Conservation (phyloP, 2,888 invertebrate genomes). For the Elegia similella region DNA sequence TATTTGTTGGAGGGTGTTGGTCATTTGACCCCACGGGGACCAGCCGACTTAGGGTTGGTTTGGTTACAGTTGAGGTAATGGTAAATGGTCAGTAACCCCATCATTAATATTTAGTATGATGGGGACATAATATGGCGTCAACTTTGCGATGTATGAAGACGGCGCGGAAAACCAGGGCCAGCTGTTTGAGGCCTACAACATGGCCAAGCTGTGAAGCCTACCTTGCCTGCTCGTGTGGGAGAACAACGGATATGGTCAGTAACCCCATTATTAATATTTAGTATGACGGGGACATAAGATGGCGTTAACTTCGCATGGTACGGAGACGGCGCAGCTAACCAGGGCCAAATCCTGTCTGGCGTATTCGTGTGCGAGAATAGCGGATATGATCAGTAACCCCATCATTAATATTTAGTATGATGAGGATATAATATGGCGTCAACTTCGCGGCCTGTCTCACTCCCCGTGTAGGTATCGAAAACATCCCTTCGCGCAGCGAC, state of each 20-base stretch:
- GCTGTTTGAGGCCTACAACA: slow-evolving; percentile 95
- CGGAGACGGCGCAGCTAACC: slow-evolving; percentile 97
- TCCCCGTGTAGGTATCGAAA: too few species aligned
- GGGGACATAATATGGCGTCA: slow-evolving; percentile 82
- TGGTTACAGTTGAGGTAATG: too few species aligned
- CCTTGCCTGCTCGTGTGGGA: slow-evolving; percentile 98
- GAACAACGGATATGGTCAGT: slow-evolving; percentile 92
- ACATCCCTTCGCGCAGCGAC: too few species aligned
- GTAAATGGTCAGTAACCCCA: too few species aligned
- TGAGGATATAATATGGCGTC: slow-evolving; percentile 79
- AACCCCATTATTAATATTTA: not conserved
- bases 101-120: too few species aligned
- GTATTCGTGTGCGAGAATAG: slow-evolving; percentile 99
- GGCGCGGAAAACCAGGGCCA: slow-evolving; percentile 98
- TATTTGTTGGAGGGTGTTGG: too few species aligned
- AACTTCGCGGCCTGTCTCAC: slow-evolving; percentile 89
- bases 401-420: too few species aligned
- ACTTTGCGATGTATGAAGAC: slow-evolving; percentile 95
- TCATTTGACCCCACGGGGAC: too few species aligned
- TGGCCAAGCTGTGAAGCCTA: slow-evolving; percentile 96
- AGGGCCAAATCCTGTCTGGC: slow-evolving; percentile 95
- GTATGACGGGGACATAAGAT: too few species aligned
- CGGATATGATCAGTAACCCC: slow-evolving; percentile 83
- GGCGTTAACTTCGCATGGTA: slow-evolving; percentile 95
- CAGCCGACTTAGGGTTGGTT: too few species aligned